Evolutionary conservation across 2,888 invertebrate genomes (phyloP).

Genomic region (Ophion slaviceki): DNA sequence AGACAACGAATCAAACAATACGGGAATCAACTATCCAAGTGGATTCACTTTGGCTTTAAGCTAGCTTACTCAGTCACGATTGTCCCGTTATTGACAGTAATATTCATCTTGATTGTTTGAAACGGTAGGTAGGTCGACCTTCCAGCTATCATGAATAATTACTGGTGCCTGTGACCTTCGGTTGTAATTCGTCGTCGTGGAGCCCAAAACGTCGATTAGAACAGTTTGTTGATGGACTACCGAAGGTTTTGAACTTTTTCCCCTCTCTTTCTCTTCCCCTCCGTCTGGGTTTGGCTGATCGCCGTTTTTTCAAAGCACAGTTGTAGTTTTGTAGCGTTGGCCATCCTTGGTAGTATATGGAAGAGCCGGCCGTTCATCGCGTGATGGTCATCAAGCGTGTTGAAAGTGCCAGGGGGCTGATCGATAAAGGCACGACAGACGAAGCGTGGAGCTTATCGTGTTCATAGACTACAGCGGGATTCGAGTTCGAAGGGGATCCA

Average conservation of each 20-base stretch:
- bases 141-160: constrained; percentile 5
- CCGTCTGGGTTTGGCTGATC: neutral
- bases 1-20: constrained; percentile 28
- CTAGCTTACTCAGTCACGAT: constrained; percentile 34
- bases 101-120: constrained; percentile 21
- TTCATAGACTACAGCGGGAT: constrained; percentile 50
- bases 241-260: neutral
- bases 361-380: constrained; percentile 34
- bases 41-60: constrained; percentile 30
- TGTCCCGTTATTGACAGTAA: constrained; percentile 18
- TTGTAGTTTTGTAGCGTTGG: neutral
- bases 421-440: constrained; percentile 40
- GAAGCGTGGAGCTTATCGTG: constrained; percentile 43
- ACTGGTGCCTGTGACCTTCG: no score
- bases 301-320: neutral
- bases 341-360: neutral
- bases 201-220: neutral
- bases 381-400: constrained; percentile 33
- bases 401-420: constrained; percentile 32
- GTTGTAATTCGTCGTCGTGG: neutral
- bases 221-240: neutral
- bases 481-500: constrained; percentile 31
- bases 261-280: neutral
- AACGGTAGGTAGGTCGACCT: neutral
- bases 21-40: constrained; percentile 10